Evolutionary conservation across 2,797 vertebrate species (phyloP).

Genomic region (Agapornis canus): DNA sequence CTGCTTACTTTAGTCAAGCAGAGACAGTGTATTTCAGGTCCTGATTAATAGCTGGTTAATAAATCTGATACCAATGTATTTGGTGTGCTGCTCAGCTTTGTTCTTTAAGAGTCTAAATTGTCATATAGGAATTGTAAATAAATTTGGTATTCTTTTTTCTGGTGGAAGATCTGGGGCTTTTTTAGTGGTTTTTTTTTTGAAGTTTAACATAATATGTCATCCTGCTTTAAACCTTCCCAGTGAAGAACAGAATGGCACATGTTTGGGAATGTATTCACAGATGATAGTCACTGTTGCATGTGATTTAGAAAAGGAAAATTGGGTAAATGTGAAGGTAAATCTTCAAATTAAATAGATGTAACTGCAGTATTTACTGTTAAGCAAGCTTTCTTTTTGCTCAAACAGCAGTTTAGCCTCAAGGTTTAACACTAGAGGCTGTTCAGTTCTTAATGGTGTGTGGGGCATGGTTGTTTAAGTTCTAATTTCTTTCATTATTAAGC

Average conservation of each 20-base stretch:
- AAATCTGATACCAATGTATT: accelerated
- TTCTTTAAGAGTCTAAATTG: background rate
- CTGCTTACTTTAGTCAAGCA: background rate
- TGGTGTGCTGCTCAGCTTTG: background rate
- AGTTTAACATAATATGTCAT: background rate
- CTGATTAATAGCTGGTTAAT: background rate
- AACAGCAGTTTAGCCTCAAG: background rate
- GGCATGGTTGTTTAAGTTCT: background rate
- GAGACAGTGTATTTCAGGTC: background rate
- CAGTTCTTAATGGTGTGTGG: background rate
- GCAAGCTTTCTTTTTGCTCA: background rate
- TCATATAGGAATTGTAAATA: background rate
- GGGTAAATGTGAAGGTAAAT: background rate
- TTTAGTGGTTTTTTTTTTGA: background rate
- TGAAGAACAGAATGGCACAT: accelerated
- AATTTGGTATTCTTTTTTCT: background rate
- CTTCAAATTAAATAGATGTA: background rate
- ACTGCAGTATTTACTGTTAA: background rate
- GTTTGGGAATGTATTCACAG: background rate
- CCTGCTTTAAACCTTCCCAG: background rate
- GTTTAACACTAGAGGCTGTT: background rate
- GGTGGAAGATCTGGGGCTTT: background rate
- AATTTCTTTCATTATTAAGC: background rate
- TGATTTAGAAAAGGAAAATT: background rate
- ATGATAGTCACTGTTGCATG: accelerated